phyloP scores from a whole-genome alignment of 2,888 invertebrate genomes.

The Idaea aversata region DNA sequence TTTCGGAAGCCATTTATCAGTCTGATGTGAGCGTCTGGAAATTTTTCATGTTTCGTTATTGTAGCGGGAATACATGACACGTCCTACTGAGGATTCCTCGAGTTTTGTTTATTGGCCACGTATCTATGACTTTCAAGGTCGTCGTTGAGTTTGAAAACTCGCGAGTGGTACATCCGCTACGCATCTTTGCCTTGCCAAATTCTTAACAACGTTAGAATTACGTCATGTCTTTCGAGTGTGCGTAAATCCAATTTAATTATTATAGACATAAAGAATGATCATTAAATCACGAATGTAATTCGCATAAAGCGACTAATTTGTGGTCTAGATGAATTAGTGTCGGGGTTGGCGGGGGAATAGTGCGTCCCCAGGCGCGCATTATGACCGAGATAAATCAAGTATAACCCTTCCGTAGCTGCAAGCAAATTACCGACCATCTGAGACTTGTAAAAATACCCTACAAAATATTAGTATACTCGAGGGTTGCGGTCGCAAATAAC shows the following conservation, averaged over 20 bases:
- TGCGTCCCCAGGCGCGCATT: constrained; percentile 69
- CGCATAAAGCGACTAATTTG: constrained; percentile 44
- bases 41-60: constrained; percentile 81
- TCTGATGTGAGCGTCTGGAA: constrained; percentile 80
- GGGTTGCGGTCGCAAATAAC: constrained; percentile 32
- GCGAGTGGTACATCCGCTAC: constrained; percentile 18
- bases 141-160: constrained; percentile 29
- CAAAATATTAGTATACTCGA: constrained; percentile 52
- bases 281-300: constrained; percentile 37
- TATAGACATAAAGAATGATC: constrained; percentile 33
- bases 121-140: constrained; percentile 49
- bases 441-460: constrained; percentile 74
- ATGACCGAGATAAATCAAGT: constrained; percentile 67
- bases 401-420: constrained; percentile 67
- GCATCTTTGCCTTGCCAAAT: constrained; percentile 21
- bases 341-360: constrained; percentile 53
- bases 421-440: constrained; percentile 77
- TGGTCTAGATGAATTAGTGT: constrained; percentile 59
- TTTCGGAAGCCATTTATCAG: constrained; percentile 82
- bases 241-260: constrained; percentile 29
- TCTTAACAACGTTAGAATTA: constrained; percentile 23
- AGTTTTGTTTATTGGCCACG: constrained; percentile 63
- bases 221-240: constrained; percentile 21
- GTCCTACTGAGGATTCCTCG: constrained; percentile 58
- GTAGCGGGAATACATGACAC: constrained; percentile 69